Evolutionary conservation across 2,888 invertebrate species (phyloP), one percentile per base, ranked within the genome.

Genomic region (Imbricaverruca yamaguchii): DNA sequence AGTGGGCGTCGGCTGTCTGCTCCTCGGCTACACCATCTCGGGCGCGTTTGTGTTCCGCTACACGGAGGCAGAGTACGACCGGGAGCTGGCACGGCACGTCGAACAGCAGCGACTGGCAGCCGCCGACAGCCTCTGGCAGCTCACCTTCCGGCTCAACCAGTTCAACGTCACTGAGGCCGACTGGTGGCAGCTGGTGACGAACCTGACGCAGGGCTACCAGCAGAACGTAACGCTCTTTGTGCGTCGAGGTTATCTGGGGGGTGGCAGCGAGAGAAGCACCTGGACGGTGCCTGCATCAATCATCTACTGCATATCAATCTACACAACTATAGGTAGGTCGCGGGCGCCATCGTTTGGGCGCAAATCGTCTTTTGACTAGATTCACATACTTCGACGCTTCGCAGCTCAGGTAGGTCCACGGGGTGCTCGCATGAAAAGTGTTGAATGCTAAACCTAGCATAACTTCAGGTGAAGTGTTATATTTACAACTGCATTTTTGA

Each of bases 11-110:
- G 94, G 97, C 85, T 92, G 94, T 82, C 90, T 98, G 82, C 97
- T 98, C 82, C 94, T 97, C 69, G 93, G 93, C 77, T 96, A 96
- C 87, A 94, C 94, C 81, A 93, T 95, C 83, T 92, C 93, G 84
- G 96, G 97, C 81, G 96, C 97, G 69, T 94, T 96, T 87, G 93
- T 97, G 88, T 98, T 98, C 88, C 92, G 94, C 87, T 92, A 93
- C 21, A 89, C 94, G 81, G 94, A 95, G 87, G 94, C 93, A 55
- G 84, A 83, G 67, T 61, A 57, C 61, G 83, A 82, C n/a, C 83
- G 83, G 79, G 25, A 39, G 74, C 74, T 74, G 74, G 15, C 39
- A 8, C 53, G 21, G 74, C 74, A 13, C 53, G 74, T 74, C 53
- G 53, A 53, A 18, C 11, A 39, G 74, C 74, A 74, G 13, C 74